A percentile compares a stretch with the other conserved stretches of the same genome.
Conservation (phyloP, 2,888 invertebrate genomes). For the Tryphoninae sp. region DNA sequence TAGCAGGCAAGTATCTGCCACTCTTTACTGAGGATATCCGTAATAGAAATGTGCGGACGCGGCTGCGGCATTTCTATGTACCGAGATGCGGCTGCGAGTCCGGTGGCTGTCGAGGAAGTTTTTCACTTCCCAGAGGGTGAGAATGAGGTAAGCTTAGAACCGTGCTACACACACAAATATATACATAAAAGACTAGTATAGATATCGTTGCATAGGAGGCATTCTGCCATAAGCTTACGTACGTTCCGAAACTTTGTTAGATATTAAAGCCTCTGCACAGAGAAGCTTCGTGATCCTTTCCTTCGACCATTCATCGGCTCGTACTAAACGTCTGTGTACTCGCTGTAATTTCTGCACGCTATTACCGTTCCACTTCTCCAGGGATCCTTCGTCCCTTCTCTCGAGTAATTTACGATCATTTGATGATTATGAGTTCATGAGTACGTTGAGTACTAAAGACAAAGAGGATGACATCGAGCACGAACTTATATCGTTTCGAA, state of each 20-base stretch:
- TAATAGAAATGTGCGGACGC: slow-evolving; percentile 25
- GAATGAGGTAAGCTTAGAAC: slow-evolving; percentile 1
- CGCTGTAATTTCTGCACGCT: slow-evolving; percentile 7
- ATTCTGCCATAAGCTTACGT: slow-evolving; percentile 46
- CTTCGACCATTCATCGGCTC: slow-evolving; percentile 40
- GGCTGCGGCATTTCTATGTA: background rate
- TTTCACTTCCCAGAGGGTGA: slow-evolving; percentile 21
- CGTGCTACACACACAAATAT: background rate
- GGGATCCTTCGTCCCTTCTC: background rate
- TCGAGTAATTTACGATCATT: background rate
- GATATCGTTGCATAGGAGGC: background rate
- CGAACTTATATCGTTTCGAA: no score
- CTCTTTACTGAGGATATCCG: slow-evolving; percentile 28
- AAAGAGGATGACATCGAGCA: no score
- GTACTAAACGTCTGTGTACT: background rate
- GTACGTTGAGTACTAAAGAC: background rate
- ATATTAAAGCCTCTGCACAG: slow-evolving; percentile 3
- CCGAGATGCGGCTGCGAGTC: background rate
- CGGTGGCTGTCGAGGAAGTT: slow-evolving; percentile 26
- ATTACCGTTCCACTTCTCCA: background rate
- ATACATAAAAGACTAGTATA: background rate
- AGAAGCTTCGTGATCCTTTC: slow-evolving; percentile 1
- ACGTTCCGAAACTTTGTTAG: slow-evolving; percentile 39
- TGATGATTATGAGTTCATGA: background rate
- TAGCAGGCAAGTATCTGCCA: slow-evolving; percentile 11